phyloP scores from a whole-genome alignment of 2,888 invertebrate genomes.

The Caenorhabditis sinica region DNA sequence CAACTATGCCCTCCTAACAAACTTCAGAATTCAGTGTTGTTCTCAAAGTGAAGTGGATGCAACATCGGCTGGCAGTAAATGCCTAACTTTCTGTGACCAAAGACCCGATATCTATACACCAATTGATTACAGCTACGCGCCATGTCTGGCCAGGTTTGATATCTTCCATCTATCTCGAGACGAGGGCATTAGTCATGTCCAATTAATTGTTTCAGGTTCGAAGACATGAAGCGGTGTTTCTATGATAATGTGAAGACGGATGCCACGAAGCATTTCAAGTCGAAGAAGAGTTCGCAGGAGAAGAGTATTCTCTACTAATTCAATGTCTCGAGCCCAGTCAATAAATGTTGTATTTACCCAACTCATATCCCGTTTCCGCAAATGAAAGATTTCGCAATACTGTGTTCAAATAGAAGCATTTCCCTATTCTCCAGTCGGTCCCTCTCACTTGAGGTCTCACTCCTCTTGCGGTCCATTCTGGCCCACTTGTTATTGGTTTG shows the following conservation, averaged over 20 bases:
- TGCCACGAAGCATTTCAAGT: conserved; percentile 49
- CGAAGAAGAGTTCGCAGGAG: conserved; percentile 17
- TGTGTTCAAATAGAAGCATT: background rate
- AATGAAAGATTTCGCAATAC: background rate
- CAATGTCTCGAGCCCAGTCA: background rate
- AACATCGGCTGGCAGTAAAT: conserved; percentile 79
- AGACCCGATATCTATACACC: conserved; percentile 78
- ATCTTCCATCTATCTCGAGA: conserved; percentile 9
- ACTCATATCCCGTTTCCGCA: background rate
- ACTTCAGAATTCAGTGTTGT: conserved; percentile 68
- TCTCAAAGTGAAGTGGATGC: conserved; percentile 66
- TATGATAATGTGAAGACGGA: conserved; percentile 75
- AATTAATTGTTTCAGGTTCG: conserved; percentile 66
- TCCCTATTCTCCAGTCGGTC: background rate
- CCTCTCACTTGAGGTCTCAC: too few relatives aligned
- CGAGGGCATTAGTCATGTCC: conserved; percentile 17
- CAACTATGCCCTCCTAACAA: background rate
- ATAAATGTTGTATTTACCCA: conserved; percentile 11
- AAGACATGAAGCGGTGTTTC: conserved; percentile 80
- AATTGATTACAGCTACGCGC: conserved; percentile 76
- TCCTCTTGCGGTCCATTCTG: too few relatives aligned
- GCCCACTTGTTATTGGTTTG: too few relatives aligned
- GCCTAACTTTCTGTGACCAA: conserved; percentile 78
- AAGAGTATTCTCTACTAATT: conserved; percentile 15
- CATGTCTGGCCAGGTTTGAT: conserved; percentile 76